Base-by-base conservation (phyloP, 1,140 invertebrate genomes). In the Lordiphosa stackelbergi region DNA sequence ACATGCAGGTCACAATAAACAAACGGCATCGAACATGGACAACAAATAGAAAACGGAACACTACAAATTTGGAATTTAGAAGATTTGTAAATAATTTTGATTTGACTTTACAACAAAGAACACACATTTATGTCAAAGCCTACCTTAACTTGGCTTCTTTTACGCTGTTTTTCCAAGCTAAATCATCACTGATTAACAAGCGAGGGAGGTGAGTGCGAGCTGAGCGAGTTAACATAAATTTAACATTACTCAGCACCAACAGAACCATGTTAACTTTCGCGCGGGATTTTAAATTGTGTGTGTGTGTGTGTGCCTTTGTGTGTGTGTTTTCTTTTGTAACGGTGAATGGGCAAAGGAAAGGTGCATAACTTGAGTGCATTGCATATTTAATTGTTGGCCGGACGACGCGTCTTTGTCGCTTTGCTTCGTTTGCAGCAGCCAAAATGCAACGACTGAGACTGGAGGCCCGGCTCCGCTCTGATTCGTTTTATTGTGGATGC, bases 291-390 rank as follows among this genome's bases (percentile, higher is more conserved):
- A 60, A 68, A 61, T 68, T 41, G 43, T 45, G 9, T 43, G 13
- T 13, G n/a, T n/a, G n/a, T n/a, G n/a, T 16, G 2, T 16, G 16
- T 16, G 11, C 19, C 19, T 19, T 19, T 24, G 4, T 65, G 43
- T 34, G 5, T 43, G 13, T 34, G 11, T 31, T 46, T 31, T 46
- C 31, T 46, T 46, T 31, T 31, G 5, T 83, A 75, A 81, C 75
- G 75, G 77, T 81, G 69, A 63, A 68, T 81, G 58, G 58, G 59
- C 75, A 81, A 81, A 81, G 75, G 75, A 81, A 81, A 81, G 81
- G 77, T 66, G 75, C 77, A 81, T 81, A 83, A 81, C 75, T 83
- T 81, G 72, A 66, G 73, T 66, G 77, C 79, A 81, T 66, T 69
- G 73, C 66, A 81, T 74, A 69, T 60, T 69, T 79, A 79, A 78